Conservation (phyloP, 2,888 invertebrate species). For the Lydus trimaculatus region DNA sequence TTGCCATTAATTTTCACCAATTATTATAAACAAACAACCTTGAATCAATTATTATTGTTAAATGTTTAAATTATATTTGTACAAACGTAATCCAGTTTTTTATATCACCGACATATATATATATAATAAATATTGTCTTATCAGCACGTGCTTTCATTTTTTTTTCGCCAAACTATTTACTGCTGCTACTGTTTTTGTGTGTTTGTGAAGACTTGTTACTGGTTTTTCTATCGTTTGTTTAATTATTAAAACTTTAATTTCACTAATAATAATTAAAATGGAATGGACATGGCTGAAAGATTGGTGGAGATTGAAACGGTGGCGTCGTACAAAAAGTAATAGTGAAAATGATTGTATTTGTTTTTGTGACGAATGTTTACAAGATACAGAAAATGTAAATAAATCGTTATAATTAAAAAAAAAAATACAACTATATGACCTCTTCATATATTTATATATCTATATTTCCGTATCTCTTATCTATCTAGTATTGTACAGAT, state of each 20-base stretch:
- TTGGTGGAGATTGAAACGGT: conserved; percentile 80
- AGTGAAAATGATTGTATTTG: conserved; percentile 71
- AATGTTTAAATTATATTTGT: neutral
- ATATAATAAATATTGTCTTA: neutral
- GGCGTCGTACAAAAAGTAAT: conserved; percentile 67
- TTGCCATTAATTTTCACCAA: no score
- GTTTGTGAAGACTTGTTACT: neutral
- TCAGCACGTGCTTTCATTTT: neutral
- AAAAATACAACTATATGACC: neutral
- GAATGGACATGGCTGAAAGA: conserved; percentile 84
- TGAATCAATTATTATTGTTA: neutral
- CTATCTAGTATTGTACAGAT: neutral
- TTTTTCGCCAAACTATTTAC: neutral
- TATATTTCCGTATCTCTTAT: neutral
- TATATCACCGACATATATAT: neutral
- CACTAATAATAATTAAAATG: conserved; percentile 60
- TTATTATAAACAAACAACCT: neutral
- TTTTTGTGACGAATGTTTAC: conserved; percentile 77
- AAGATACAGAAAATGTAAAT: conserved; percentile 44
- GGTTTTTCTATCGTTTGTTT: neutral
- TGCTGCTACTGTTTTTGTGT: neutral
- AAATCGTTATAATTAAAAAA: neutral
- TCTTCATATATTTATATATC: no score
- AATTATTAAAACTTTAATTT: neutral
- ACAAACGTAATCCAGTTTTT: neutral